A percentile compares a stretch with the other conserved stretches of the same genome.
phyloP scores from a whole-genome alignment of 2,888 invertebrate species.

The Suillia variegata region DNA sequence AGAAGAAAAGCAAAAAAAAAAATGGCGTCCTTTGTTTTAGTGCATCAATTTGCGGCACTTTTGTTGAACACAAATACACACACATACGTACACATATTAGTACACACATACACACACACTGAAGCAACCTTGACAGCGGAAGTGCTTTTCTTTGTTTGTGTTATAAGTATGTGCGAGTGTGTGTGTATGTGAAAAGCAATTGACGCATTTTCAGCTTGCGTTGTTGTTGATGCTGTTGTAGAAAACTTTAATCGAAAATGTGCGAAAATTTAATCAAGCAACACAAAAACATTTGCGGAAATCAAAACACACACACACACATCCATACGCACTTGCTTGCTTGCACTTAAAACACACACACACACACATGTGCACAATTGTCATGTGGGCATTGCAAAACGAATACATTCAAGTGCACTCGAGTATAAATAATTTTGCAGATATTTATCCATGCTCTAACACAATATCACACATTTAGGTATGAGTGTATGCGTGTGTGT shows the following conservation, averaged over 20 bases:
- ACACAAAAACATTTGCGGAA: too few relatives aligned
- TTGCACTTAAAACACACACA: too few relatives aligned
- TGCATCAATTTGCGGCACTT: neutral
- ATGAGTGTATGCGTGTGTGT: too few relatives aligned
- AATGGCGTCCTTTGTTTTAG: neutral
- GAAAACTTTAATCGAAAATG: too few relatives aligned
- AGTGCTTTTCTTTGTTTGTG: neutral
- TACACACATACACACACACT: neutral
- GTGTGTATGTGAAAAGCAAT: neutral
- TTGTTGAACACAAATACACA: neutral
- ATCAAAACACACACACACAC: neutral
- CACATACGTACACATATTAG: neutral
- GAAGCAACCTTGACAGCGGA: too few relatives aligned
- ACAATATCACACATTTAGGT: too few relatives aligned
- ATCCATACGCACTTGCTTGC: neutral
- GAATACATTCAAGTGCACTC: slow-evolving; percentile 46
- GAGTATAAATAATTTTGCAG: slow-evolving; percentile 52
- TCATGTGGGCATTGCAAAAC: neutral
- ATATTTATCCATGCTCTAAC: slow-evolving; percentile 18
- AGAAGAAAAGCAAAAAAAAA: neutral
- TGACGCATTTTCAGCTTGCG: too few relatives aligned
- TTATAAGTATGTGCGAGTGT: neutral
- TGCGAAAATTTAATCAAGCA: too few relatives aligned
- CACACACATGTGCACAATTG: too few relatives aligned
- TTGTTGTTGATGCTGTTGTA: too few relatives aligned